A percentile compares a stretch with the other conserved stretches of the same genome.
phyloP scores from a whole-genome alignment of 2,113 vertebrate genomes.

The Brachyistius frenatus region DNA sequence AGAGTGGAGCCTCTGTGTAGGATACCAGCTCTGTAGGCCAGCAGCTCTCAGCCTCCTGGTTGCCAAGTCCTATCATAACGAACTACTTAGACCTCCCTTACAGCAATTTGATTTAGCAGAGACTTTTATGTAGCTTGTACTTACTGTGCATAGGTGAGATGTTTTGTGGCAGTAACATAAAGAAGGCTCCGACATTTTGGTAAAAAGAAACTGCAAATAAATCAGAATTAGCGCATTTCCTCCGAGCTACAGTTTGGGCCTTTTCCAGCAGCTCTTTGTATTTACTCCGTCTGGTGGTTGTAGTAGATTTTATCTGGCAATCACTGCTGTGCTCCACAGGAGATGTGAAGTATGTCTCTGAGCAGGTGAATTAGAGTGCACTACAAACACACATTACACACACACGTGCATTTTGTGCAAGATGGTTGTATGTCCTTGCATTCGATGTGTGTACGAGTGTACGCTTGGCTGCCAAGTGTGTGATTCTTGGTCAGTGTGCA shows the following conservation, averaged over 20 bases:
- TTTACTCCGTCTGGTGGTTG: conserved; percentile 22
- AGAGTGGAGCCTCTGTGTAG: conserved; percentile 70
- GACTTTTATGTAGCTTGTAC: conserved; percentile 39
- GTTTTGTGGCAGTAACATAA: conserved; percentile 9
- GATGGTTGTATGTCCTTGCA: conserved; percentile 21
- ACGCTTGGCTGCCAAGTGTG: conserved; percentile 56
- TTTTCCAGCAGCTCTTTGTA: conserved; percentile 49
- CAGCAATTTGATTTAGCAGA: conserved; percentile 56
- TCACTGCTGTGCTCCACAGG: conserved; percentile 22
- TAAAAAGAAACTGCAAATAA: conserved; percentile 26
- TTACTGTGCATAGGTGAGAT: conserved; percentile 25
- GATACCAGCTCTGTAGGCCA: conserved; percentile 51
- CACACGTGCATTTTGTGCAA: conserved; percentile 13
- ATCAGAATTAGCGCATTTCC: conserved; percentile 14
- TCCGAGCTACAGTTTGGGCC: conserved; percentile 26
- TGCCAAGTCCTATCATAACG: conserved; percentile 61
- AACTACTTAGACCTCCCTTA: conserved; percentile 59
- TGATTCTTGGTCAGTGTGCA: conserved; percentile 68
- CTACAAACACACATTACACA: conserved; percentile 1
- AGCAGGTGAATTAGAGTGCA: conserved; percentile 55
- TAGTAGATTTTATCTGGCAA: conserved; percentile 41
- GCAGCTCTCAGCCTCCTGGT: conserved; percentile 47
- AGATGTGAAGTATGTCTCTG: conserved; percentile 30
- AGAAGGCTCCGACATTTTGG: conserved; percentile 19
- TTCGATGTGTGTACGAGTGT: conserved; percentile 5